Percentiles rank a stretch among this genome's conserved stretches.
These are phyloP conservation scores for Gymnocheta viridis DNA, from an alignment of 2,888 invertebrate species.

Conservation along the genomic window DNA sequence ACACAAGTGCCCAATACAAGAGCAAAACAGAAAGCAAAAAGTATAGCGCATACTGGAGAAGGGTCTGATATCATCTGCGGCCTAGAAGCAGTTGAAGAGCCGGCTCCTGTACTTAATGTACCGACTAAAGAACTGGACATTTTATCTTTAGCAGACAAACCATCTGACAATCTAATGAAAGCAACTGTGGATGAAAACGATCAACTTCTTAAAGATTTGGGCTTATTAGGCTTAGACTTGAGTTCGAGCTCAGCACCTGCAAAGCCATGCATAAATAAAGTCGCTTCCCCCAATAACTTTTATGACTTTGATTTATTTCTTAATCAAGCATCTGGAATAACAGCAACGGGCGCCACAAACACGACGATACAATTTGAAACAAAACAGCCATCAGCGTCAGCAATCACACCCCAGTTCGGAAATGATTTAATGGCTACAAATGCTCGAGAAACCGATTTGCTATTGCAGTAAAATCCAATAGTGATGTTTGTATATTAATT, in stretches of 20 bases:
- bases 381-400: constrained; percentile 56
- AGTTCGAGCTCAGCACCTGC: constrained; percentile 74
- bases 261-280: constrained; percentile 70
- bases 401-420: constrained; percentile 72
- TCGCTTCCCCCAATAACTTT: constrained; percentile 72
- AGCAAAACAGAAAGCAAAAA: neutral
- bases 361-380: constrained; percentile 35
- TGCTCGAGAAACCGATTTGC: constrained; percentile 77
- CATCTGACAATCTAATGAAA: constrained; percentile 26
- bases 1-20: neutral
- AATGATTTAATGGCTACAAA: constrained; percentile 77
- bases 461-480: constrained; percentile 73
- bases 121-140: constrained; percentile 68
- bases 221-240: constrained; percentile 83
- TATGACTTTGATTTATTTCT: constrained; percentile 78
- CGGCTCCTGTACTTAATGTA: constrained; percentile 77
- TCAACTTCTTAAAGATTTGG: constrained; percentile 84
- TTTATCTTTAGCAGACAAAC: constrained; percentile 39
- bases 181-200: constrained; percentile 53
- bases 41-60: neutral
- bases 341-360: neutral
- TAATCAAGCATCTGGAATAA: constrained; percentile 72
- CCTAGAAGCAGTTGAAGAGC: constrained; percentile 77
- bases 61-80: constrained; percentile 74
- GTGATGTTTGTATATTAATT: neutral